These are phyloP conservation scores for Prietella phreatophila DNA, from an alignment of 2,113 vertebrate genomes.

Conservation along the genomic window DNA sequence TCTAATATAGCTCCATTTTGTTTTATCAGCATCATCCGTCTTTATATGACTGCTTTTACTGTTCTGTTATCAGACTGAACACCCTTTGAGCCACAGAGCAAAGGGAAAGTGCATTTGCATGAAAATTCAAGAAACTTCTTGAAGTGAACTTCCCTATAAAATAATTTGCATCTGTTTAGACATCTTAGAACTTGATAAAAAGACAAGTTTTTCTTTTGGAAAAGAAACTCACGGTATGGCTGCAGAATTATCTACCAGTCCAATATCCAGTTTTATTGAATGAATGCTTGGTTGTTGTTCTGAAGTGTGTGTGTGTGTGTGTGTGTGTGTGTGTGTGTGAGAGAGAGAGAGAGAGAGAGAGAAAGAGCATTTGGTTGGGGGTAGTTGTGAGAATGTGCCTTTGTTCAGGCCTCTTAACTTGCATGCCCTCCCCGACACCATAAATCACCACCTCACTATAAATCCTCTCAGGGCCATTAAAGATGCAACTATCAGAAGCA, in stretches of 20 bases:
- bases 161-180: background rate
- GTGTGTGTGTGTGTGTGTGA: constrained; percentile 3
- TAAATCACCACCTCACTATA: constrained; percentile 15
- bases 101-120: background rate
- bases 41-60: constrained; percentile 27
- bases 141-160: background rate
- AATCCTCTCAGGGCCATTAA: constrained; percentile 23
- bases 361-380: constrained; percentile 15
- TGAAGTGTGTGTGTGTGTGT: constrained; percentile 1
- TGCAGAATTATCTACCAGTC: constrained; percentile 1
- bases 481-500: constrained; percentile 1
- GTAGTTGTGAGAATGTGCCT: constrained; percentile 28
- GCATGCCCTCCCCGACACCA: background rate
- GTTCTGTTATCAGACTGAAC: constrained; percentile 34
- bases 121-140: background rate
- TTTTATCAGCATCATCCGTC: constrained; percentile 32
- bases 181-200: background rate
- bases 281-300: background rate
- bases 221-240: background rate
- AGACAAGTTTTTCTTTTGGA: background rate
- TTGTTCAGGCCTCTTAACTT: constrained; percentile 40
- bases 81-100: constrained; percentile 13
- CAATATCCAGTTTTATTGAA: background rate
- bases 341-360: background rate
- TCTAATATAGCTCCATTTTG: background rate